Percentiles rank a stretch among this genome's conserved stretches.
Conservation (phyloP, 2,888 invertebrate genomes). For the Archaeoteleia sp. region DNA sequence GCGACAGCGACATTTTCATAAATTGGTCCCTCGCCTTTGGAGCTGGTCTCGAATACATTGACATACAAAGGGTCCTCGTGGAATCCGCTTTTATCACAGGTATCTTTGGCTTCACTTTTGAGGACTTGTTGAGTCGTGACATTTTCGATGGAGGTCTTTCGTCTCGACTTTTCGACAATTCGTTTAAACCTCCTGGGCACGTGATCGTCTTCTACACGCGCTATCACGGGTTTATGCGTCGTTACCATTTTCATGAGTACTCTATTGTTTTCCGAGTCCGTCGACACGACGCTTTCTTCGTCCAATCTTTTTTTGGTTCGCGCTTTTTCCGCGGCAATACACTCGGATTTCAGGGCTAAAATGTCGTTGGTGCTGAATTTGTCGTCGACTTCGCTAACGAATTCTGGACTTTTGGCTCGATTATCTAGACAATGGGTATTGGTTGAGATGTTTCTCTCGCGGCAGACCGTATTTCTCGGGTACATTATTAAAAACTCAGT, state of each 20-base stretch:
- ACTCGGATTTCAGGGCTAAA: background rate
- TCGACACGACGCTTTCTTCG: slow-evolving; percentile 1
- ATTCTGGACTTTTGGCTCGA: background rate
- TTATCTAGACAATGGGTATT: too few relatives aligned
- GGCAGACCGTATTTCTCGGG: too few relatives aligned
- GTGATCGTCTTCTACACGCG: slow-evolving; percentile 58
- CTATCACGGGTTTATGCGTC: slow-evolving; percentile 59
- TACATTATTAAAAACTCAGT: too few relatives aligned
- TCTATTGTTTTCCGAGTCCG: slow-evolving; percentile 56
- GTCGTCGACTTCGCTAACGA: background rate
- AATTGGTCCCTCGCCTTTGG: slow-evolving; percentile 52
- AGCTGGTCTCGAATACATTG: slow-evolving; percentile 57
- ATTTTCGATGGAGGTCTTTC: background rate
- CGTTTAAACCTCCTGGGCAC: slow-evolving; percentile 1
- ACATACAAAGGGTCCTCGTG: slow-evolving; percentile 55
- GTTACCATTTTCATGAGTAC: slow-evolving; percentile 59
- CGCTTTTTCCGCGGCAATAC: background rate
- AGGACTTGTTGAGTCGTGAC: background rate
- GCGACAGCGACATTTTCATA: slow-evolving; percentile 57
- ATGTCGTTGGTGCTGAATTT: background rate
- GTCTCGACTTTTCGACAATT: slow-evolving; percentile 5
- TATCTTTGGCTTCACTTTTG: slow-evolving; percentile 53
- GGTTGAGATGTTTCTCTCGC: too few relatives aligned
- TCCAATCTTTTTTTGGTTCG: background rate
- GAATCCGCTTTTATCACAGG: slow-evolving; percentile 51